phyloP scores from a whole-genome alignment of 2,888 invertebrate genomes.

The Himalopsyche tibetana region DNA sequence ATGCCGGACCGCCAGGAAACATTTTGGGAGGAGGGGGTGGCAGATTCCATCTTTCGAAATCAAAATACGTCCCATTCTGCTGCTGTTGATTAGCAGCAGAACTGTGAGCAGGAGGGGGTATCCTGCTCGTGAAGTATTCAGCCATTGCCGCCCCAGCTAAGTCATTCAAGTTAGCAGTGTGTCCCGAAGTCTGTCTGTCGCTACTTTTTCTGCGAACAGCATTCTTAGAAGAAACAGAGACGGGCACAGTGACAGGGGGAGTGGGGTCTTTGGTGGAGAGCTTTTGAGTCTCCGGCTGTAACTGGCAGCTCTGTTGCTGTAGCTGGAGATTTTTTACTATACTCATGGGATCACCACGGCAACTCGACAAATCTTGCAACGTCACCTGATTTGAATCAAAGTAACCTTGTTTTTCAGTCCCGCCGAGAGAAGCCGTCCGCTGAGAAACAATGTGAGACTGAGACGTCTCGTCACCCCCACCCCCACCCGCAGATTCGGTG shows the following conservation, averaged over 20 bases:
- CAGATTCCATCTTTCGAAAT: constrained; percentile 89
- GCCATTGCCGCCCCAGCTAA: constrained; percentile 77
- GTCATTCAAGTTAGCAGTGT: constrained; percentile 76
- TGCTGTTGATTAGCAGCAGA: constrained; percentile 77
- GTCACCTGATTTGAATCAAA: constrained; percentile 81
- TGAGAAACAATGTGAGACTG: constrained; percentile 72
- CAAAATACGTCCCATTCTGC: constrained; percentile 85
- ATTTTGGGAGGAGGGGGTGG: constrained; percentile 83
- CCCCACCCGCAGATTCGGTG: constrained; percentile 63
- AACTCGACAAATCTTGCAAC: constrained; percentile 84
- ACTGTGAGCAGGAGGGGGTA: constrained; percentile 85
- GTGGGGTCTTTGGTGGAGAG: constrained; percentile 72
- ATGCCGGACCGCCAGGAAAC: constrained; percentile 79
- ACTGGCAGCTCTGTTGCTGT: constrained; percentile 78
- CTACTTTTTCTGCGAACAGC: constrained; percentile 78
- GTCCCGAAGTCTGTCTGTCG: constrained; percentile 75
- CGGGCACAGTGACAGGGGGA: constrained; percentile 67
- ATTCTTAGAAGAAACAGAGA: constrained; percentile 69
- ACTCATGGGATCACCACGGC: constrained; percentile 86
- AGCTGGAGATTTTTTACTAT: constrained; percentile 84
- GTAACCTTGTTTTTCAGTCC: constrained; percentile 80
- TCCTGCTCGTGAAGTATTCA: constrained; percentile 78
- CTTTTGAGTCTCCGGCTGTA: constrained; percentile 76
- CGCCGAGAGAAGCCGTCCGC: constrained; percentile 72
- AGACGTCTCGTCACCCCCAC: constrained; percentile 73